Evolutionary conservation across 2,797 vertebrate species (phyloP).

Genomic region (Acipenser ruthenus): DNA sequence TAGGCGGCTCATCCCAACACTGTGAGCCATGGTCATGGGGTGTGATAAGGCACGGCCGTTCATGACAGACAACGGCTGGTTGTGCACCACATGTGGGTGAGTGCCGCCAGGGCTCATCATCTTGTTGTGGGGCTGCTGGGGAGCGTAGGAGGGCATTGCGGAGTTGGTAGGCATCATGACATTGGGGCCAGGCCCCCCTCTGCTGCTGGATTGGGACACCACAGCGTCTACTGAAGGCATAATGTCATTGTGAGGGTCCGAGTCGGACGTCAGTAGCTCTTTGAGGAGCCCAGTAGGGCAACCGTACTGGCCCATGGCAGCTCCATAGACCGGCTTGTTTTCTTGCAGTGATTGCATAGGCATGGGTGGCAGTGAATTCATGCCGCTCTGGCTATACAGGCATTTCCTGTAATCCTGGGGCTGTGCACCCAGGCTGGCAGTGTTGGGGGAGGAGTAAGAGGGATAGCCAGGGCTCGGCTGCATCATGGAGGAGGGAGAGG

Average conservation of each 20-base stretch:
- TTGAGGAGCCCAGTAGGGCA: constrained; percentile 87
- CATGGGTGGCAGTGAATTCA: constrained; percentile 76
- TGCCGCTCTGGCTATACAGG: constrained; percentile 74
- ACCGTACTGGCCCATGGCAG: constrained; percentile 68
- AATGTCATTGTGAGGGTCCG: constrained; percentile 80
- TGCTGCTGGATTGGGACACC: constrained; percentile 69
- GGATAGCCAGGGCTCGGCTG: constrained; percentile 82
- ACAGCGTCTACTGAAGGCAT: constrained; percentile 79
- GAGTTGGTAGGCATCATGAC: constrained; percentile 60
- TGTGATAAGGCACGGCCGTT: constrained; percentile 81
- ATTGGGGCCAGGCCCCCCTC: constrained; percentile 50
- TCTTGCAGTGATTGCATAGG: constrained; percentile 82
- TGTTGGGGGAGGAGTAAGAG: constrained; percentile 76
- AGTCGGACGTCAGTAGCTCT: constrained; percentile 90
- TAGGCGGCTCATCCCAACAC: constrained; percentile 54
- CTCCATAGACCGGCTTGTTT: constrained; percentile 72
- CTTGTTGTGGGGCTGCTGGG: constrained; percentile 44
- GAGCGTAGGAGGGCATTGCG: constrained; percentile 46
- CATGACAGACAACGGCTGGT: constrained; percentile 63
- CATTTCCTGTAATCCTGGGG: constrained; percentile 87
- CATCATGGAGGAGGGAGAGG: constrained; percentile 80
- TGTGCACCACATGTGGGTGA: constrained; percentile 71
- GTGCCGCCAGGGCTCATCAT: constrained; percentile 55
- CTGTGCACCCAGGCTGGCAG: constrained; percentile 64
- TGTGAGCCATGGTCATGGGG: constrained; percentile 68